phyloP scores from a whole-genome alignment of 1,140 invertebrate genomes.

The Sweltsa coloradensis region DNA sequence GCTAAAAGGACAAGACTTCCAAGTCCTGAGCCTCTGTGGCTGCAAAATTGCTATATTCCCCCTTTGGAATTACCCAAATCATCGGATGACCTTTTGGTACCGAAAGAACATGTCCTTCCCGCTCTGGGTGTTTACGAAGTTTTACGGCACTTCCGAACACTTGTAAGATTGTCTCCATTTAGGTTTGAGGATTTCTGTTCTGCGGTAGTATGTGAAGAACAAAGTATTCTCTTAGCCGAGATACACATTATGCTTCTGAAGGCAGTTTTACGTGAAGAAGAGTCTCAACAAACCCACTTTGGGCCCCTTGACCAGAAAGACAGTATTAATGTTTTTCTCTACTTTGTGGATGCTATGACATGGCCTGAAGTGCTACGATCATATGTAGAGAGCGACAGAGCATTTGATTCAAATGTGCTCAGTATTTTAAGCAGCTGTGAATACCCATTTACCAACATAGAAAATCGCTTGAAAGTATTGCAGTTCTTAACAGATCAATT shows the following conservation, averaged over 20 bases:
- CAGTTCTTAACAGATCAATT: slow-evolving; percentile 90
- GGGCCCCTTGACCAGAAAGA: slow-evolving; percentile 93
- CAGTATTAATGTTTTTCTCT: slow-evolving; percentile 85
- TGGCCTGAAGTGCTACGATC: slow-evolving; percentile 85
- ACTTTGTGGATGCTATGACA: slow-evolving; percentile 84
- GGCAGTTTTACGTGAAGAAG: slow-evolving; percentile 85
- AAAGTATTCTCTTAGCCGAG: slow-evolving; percentile 79
- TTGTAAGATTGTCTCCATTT: slow-evolving; percentile 85
- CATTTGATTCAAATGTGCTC: slow-evolving; percentile 58
- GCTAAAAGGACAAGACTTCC: slow-evolving; percentile 40
- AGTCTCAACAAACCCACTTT: slow-evolving; percentile 88
- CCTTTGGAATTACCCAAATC: slow-evolving; percentile 66
- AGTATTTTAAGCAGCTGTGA: slow-evolving; percentile 56
- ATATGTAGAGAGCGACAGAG: slow-evolving; percentile 80
- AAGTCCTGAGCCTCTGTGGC: slow-evolving; percentile 78
- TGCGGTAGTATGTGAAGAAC: slow-evolving; percentile 80
- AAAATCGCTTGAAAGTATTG: slow-evolving; percentile 73
- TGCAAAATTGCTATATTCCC: slow-evolving; percentile 63
- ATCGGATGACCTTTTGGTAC: slow-evolving; percentile 80
- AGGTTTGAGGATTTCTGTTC: slow-evolving; percentile 94
- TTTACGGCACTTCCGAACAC: slow-evolving; percentile 75
- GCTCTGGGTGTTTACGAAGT: slow-evolving; percentile 87
- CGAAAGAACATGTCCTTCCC: slow-evolving; percentile 63
- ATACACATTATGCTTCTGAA: slow-evolving; percentile 87
- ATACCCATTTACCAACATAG: slow-evolving; percentile 79